phyloP scores from a whole-genome alignment of 2,113 vertebrate genomes.

The Gnathonemus echidnorhynchus region DNA sequence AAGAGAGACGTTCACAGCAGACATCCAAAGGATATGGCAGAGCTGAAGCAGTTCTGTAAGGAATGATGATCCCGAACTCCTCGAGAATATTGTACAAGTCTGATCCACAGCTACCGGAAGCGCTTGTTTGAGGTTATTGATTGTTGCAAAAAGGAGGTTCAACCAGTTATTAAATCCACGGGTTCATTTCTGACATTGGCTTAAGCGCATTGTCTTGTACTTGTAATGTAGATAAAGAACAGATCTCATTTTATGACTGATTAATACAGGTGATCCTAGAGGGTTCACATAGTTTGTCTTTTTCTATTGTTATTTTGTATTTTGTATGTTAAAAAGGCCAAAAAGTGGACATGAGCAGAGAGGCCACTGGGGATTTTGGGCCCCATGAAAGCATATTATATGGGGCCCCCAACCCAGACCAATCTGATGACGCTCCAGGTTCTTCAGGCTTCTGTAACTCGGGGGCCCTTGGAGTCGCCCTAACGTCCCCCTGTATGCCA shows the following conservation, averaged over 20 bases:
- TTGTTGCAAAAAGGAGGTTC: neutral
- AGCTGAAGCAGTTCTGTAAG: neutral
- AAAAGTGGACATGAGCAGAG: neutral
- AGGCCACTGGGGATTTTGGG: neutral
- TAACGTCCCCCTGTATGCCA: neutral
- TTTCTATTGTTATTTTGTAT: neutral
- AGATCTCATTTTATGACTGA: neutral
- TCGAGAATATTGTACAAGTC: neutral
- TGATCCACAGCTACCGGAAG: neutral
- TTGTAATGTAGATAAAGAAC: neutral
- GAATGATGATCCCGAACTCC: neutral
- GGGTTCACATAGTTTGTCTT: neutral
- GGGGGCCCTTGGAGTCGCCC: neutral
- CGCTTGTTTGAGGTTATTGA: neutral
- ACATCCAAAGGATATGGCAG: neutral
- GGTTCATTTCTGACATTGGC: neutral
- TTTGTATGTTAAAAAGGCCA: neutral
- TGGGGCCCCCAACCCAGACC: neutral
- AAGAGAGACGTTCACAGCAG: neutral
- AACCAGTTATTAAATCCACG: neutral
- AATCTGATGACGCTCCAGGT: neutral
- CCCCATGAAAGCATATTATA: neutral
- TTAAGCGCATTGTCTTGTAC: neutral
- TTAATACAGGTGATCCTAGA: neutral
- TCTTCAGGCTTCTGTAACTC: neutral